Base-by-base conservation (phyloP, 2,888 invertebrate genomes). In the Gymnoscelis rufifasciata region DNA sequence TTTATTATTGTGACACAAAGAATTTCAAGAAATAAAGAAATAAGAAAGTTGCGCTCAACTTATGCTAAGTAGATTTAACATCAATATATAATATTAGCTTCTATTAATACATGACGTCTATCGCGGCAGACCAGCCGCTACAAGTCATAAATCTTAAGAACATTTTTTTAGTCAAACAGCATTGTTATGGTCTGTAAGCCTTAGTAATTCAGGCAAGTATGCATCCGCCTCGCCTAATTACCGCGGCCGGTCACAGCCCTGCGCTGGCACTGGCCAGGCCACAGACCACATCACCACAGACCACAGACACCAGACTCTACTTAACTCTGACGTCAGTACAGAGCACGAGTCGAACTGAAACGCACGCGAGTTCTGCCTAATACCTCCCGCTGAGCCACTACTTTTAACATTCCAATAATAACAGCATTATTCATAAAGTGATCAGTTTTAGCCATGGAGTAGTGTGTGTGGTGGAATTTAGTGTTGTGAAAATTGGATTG, bases 361-460 rank as follows among this genome's bases (percentile, higher is more conserved):
- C 55, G 64, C 40, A 46, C 62, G 64, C 64, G 65, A 72, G 59
- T 53, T 37, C 33, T 36, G 24, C 23, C 28, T 24, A 43, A 48
- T 54, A 65, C 67, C 78, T 62, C 78, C 71, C 76, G 76, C 78
- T 59, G 60, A 71, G 78, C 61, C 54, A 63, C 60, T 64, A 47
- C 56, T 64, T 58, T 48, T 61, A 64, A 62, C 59, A 45, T 43
- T 56, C 70, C 72, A 73, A 61, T 70, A 64, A 71, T 74, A 75
- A 62, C 61, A 48, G 51, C 60, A 66, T 66, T 71, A 63, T 64
- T 71, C 66, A 70, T 51, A 44, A 19, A 15, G 13, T 30, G 33
- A 30, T 35, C n/a, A 28, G 42, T 38, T 38, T 26, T 37, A 19
- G 29, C 6, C 42, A 49, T 47, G 28, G 30, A 11, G 23, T 3